phyloP scores from a whole-genome alignment of 2,797 vertebrate species.

The Sebastes diaconus region DNA sequence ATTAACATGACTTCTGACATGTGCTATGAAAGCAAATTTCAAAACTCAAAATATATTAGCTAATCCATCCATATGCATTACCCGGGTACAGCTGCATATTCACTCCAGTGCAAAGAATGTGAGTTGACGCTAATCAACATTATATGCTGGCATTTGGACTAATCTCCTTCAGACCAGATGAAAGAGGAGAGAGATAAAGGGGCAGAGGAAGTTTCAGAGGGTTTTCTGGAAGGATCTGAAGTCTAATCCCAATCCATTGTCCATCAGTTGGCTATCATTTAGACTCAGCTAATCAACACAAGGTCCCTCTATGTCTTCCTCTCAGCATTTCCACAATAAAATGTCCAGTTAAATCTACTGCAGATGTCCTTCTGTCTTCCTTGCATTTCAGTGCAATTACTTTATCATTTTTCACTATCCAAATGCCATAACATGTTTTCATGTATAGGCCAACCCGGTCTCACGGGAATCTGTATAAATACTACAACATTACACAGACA shows the following conservation, averaged over 20 bases:
- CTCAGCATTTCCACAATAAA: slow-evolving; percentile 12
- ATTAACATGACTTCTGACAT: slow-evolving; percentile 7
- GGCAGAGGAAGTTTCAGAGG: slow-evolving; percentile 29
- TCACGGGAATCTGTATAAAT: too few species aligned
- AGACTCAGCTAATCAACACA: neutral
- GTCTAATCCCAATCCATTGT: slow-evolving; percentile 20
- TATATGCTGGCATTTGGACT: slow-evolving; percentile 37
- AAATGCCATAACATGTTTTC: neutral
- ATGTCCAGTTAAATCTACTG: neutral
- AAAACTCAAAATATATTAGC: slow-evolving; percentile 6
- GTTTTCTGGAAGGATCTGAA: slow-evolving; percentile 39
- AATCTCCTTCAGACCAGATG: slow-evolving; percentile 52
- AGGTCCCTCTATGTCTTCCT: neutral
- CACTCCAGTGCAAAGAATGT: slow-evolving; percentile 1
- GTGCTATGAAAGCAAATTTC: slow-evolving; percentile 18
- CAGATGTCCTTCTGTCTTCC: neutral
- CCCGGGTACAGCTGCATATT: neutral
- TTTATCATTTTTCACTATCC: neutral
- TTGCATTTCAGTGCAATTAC: neutral
- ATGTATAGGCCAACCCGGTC: neutral
- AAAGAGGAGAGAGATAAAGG: slow-evolving; percentile 48
- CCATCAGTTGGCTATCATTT: neutral
- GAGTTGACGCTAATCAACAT: slow-evolving; percentile 50
- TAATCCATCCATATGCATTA: slow-evolving; percentile 9
- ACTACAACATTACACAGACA: too few species aligned